Evolutionary conservation across 2,888 invertebrate species (phyloP), one percentile per base, ranked within the genome.

Genomic region (Cosmia trapezina): DNA sequence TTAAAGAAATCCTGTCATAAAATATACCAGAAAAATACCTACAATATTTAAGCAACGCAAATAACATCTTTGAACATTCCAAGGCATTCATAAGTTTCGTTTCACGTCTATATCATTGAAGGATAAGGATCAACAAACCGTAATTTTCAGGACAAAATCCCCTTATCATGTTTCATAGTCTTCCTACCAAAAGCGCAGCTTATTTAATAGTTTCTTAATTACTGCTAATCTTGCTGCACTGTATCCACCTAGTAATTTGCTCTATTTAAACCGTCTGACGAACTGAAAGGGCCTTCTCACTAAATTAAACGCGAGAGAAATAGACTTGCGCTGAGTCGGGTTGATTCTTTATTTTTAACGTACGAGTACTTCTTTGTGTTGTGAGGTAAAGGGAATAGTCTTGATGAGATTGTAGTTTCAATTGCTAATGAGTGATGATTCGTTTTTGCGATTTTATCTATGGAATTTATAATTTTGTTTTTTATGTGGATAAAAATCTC

Each of bases 121-220:
- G 33, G 66, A 60, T 76, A 56, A 59, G 28, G 4, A 63, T 79
- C 7, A 28, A 37, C n/a, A 71, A 57, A 51, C 47, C 14, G 33
- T 67, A 22, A 56, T 51, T 66, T 56, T 43, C 62, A 66, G 75
- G 62, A 80, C 59, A 11, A 41, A 80, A 65, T 76, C 61, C 19
- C 8, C 22, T 64, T 66, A 67, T 59, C 69, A 33, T 28, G 19
- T 8, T 22, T 22, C 76, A 19, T 76, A 68, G 81, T 76, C 76
- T 4, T 37, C 84, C 84, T 83, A 85, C 78, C 28, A 45, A 54
- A 83, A 85, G 80, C 84, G 83, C 83, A 86, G 89, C 86, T 88
- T 87, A 92, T 91, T 92, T 90, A 91, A 93, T 92, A 93, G 93
- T 93, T 91, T 89, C 92, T 91, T 93, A 93, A 93, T 93, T 91